phyloP scores from a whole-genome alignment of 2,797 vertebrate genomes.

The Acanthopagrus latus region DNA sequence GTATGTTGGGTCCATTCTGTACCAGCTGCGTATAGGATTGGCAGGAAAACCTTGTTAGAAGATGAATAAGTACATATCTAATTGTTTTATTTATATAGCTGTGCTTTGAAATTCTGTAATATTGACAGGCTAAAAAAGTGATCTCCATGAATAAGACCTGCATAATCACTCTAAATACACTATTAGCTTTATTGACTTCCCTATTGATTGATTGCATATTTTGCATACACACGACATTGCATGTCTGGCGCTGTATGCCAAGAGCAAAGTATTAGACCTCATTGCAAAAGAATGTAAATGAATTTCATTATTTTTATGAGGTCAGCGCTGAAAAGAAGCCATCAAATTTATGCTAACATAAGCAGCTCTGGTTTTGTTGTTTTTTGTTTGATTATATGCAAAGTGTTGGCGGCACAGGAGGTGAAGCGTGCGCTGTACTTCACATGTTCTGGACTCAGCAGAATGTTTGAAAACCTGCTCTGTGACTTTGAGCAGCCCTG shows the following conservation, averaged over 20 bases:
- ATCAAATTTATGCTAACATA: not conserved
- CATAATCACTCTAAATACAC: not conserved
- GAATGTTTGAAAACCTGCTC: slow-evolving; percentile 2
- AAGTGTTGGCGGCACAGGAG: slow-evolving; percentile 1
- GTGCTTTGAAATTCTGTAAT: not conserved
- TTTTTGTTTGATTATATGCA: slow-evolving; percentile 15
- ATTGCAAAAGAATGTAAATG: slow-evolving; percentile 29
- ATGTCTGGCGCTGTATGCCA: too few relatives aligned
- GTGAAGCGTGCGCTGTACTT: slow-evolving; percentile 10
- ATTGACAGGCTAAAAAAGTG: slow-evolving; percentile 12
- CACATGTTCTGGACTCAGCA: slow-evolving; percentile 1
- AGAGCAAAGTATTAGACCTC: not conserved
- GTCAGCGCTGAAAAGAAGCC: slow-evolving; percentile 20
- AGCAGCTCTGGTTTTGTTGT: slow-evolving; percentile 21
- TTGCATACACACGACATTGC: not conserved
- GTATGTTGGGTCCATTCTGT: too few relatives aligned
- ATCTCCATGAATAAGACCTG: not conserved
- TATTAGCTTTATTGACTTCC: not conserved
- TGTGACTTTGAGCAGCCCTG: slow-evolving; percentile 29
- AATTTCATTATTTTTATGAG: not conserved
- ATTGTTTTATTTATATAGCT: slow-evolving; percentile 1
- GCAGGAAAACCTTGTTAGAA: too few relatives aligned
- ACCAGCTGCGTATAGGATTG: too few relatives aligned
- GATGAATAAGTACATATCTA: not conserved
- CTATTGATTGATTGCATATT: slow-evolving; percentile 34